These are phyloP conservation scores for Amyelois transitella DNA, from an alignment of 1,140 invertebrate species.

Conservation along the genomic window DNA sequence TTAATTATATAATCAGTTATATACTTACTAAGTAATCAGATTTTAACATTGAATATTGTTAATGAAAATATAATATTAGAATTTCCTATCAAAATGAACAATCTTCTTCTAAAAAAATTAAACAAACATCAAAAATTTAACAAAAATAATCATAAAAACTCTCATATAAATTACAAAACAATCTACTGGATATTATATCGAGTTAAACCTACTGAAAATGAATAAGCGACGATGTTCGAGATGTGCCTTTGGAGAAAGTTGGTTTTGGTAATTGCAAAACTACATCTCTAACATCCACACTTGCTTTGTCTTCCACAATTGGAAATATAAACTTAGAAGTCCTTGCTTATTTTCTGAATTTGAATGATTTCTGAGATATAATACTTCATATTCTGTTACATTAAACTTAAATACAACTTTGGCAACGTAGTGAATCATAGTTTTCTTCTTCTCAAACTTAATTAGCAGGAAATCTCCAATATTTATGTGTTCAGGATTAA, in stretches of 20 bases:
- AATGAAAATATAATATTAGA: conserved; percentile 1
- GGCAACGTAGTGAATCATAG: conserved; percentile 25
- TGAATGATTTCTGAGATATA: conserved; percentile 18
- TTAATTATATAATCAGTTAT: conserved; percentile 10
- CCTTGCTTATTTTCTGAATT: conserved; percentile 23
- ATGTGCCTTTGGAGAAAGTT: conserved; percentile 26
- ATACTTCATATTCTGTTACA: conserved; percentile 25
- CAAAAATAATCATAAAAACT: conserved; percentile 5
- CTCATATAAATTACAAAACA: conserved; percentile 6
- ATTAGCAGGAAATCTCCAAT: conserved; percentile 29
- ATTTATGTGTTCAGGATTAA: conserved; percentile 27
- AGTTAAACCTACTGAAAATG: conserved; percentile 22
- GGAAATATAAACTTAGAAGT: conserved; percentile 22
- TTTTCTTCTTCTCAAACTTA: conserved; percentile 30
- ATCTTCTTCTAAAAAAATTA: neutral
- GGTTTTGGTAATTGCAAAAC: conserved; percentile 28
- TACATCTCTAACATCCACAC: conserved; percentile 26
- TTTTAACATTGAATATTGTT: conserved; percentile 8
- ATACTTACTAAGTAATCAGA: conserved; percentile 10
- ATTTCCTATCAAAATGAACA: conserved; percentile 2
- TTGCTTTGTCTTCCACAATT: conserved; percentile 24
- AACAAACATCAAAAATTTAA: neutral
- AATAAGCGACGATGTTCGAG: conserved; percentile 22
- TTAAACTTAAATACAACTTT: conserved; percentile 23
- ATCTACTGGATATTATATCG: conserved; percentile 22